These are phyloP conservation scores for Lycaon pictus DNA, from an alignment of 2,113 vertebrate species.

Conservation along the genomic window DNA sequence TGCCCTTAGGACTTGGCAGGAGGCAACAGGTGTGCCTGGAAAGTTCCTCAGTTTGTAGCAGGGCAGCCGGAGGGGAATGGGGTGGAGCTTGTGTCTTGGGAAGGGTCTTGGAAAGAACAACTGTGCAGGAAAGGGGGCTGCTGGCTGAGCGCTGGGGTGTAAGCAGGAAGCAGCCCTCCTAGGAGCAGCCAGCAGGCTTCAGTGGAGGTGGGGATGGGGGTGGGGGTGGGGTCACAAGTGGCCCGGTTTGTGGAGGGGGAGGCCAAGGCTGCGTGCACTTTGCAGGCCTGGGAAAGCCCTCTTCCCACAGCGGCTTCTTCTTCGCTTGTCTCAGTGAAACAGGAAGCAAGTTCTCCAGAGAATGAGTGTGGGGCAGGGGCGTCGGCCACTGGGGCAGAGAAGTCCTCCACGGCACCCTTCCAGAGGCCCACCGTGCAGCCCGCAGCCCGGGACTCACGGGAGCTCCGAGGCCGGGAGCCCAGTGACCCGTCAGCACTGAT, in stretches of 20 bases:
- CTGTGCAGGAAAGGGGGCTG: not conserved
- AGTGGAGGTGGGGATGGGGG: too few species aligned
- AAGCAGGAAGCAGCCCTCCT: not conserved
- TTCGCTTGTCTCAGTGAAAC: not conserved
- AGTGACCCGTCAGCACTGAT: rapidly evolving
- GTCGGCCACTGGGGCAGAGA: not conserved
- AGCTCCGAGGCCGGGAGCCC: not conserved
- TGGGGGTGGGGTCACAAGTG: too few species aligned
- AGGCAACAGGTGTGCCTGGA: not conserved
- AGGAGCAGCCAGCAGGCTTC: not conserved
- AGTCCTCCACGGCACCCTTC: not conserved
- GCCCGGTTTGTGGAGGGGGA: too few species aligned
- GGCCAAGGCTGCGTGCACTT: too few species aligned
- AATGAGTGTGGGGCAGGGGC: not conserved
- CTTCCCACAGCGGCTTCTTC: rapidly evolving
- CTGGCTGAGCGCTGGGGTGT: not conserved
- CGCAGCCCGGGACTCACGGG: not conserved
- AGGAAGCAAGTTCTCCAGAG: not conserved
- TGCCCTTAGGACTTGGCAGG: rapidly evolving
- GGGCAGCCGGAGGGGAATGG: not conserved
- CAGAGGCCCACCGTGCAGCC: not conserved
- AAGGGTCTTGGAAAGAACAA: not conserved
- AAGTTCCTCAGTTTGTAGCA: not conserved
- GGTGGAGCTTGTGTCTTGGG: not conserved
- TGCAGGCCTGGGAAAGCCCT: not conserved